phyloP scores from a whole-genome alignment of 1,140 invertebrate genomes.

The Uloborus diversus region DNA sequence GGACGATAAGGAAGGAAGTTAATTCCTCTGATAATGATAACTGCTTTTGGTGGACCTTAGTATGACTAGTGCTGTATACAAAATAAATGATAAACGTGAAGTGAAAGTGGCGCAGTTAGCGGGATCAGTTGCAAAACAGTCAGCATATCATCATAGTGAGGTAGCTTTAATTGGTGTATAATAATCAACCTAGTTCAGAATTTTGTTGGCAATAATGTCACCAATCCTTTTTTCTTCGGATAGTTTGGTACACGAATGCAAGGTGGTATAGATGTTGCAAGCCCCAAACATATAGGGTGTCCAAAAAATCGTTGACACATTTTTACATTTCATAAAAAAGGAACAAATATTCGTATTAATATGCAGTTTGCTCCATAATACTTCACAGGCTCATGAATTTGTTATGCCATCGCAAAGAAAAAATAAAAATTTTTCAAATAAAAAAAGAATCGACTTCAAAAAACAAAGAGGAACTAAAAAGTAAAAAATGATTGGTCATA shows the following conservation, averaged over 20 bases:
- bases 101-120: slow-evolving; percentile 98
- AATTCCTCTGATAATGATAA: slow-evolving; percentile 63
- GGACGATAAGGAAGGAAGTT: slow-evolving; percentile 63
- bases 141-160: slow-evolving; percentile 99
- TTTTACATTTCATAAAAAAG: too few species aligned
- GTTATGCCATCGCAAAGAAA: too few species aligned
- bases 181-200: slow-evolving; percentile 99
- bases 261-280: slow-evolving; percentile 80
- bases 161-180: slow-evolving; percentile 87
- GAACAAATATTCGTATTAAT: too few species aligned
- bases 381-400: too few species aligned
- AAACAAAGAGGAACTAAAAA: too few species aligned
- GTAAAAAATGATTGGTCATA: too few species aligned
- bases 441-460: too few species aligned
- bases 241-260: slow-evolving; percentile 88
- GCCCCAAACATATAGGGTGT: slow-evolving; percentile 99
- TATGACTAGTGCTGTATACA: slow-evolving; percentile 97
- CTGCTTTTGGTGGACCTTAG: slow-evolving; percentile 62
- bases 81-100: slow-evolving; percentile 95
- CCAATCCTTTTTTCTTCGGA: slow-evolving; percentile 94
- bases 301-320: too few species aligned
- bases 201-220: slow-evolving; percentile 98
- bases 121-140: slow-evolving; percentile 95
- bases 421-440: too few species aligned
- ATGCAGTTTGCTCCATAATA: too few species aligned